A percentile compares a stretch with the other conserved stretches of the same genome.
These are phyloP conservation scores for Eriosoma lanigerum DNA, from an alignment of 1,140 invertebrate genomes.

Conservation along the genomic window DNA sequence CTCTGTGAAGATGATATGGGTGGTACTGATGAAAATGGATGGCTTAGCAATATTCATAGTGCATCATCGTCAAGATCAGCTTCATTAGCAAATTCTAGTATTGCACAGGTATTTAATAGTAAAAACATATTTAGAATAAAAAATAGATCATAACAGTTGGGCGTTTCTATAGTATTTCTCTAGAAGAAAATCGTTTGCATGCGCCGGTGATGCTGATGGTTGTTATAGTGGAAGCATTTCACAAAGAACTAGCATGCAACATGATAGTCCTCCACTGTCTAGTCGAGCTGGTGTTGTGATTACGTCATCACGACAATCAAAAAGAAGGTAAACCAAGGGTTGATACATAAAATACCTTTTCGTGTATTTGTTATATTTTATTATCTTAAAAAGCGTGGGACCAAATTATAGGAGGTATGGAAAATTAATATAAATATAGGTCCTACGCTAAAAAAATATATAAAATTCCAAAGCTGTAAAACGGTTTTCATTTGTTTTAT, in stretches of 20 bases:
- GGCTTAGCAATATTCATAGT: constrained; percentile 38
- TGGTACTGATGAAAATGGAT: constrained; percentile 35
- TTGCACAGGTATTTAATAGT: constrained; percentile 23
- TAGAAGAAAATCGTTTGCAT: constrained; percentile 45
- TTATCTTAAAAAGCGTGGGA: constrained; percentile 41
- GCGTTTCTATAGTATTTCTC: constrained; percentile 37
- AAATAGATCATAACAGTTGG: neutral
- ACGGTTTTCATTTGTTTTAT: constrained; percentile 42
- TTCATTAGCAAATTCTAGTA: constrained; percentile 39
- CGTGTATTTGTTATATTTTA: neutral
- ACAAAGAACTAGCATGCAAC: constrained; percentile 63
- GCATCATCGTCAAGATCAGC: constrained; percentile 45
- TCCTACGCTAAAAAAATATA: constrained; percentile 46
- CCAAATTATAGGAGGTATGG: constrained; percentile 27
- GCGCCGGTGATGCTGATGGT: constrained; percentile 35
- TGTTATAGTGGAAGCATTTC: constrained; percentile 52
- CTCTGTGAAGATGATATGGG: constrained; percentile 27
- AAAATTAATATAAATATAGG: constrained; percentile 6
- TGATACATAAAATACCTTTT: neutral
- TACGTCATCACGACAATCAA: constrained; percentile 86
- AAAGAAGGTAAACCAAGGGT: constrained; percentile 71
- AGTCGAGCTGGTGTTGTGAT: constrained; percentile 86
- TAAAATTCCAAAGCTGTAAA: neutral
- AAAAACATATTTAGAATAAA: neutral
- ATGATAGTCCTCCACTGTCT: constrained; percentile 64